Conservation (phyloP, 2,888 invertebrate genomes). For the Lycia hirtaria region DNA sequence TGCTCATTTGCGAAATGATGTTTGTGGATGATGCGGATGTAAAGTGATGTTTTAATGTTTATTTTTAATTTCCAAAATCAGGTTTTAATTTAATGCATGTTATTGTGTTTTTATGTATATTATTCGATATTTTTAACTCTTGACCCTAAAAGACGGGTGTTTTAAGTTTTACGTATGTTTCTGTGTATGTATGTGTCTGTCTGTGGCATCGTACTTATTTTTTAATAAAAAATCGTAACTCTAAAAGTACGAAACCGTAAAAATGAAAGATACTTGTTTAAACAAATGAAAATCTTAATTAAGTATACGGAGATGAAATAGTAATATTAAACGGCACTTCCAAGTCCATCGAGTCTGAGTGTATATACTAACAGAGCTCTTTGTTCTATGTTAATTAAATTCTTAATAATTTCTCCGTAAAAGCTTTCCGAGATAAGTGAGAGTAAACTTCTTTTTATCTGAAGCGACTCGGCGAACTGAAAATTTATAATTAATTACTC, state of each 20-base stretch:
- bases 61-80: too few relatives aligned
- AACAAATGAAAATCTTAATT: constrained; percentile 14
- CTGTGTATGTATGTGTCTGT: too few relatives aligned
- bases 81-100: too few relatives aligned
- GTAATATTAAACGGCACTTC: constrained; percentile 28
- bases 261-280: too few relatives aligned
- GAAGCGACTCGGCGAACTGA: constrained; percentile 62
- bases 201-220: too few relatives aligned
- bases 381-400: constrained; percentile 67
- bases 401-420: constrained; percentile 57
- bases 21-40: neutral
- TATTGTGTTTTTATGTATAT: too few relatives aligned
- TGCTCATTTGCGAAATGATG: neutral
- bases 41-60: neutral
- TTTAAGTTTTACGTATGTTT: too few relatives aligned
- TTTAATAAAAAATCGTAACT: too few relatives aligned
- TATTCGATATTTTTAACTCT: too few relatives aligned
- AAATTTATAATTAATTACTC: constrained; percentile 82
- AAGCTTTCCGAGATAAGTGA: constrained; percentile 39
- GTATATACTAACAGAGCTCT: constrained; percentile 41
- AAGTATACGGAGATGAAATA: constrained; percentile 25
- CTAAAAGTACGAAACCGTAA: neutral
- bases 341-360: constrained; percentile 21
- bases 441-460: constrained; percentile 58
- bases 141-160: too few relatives aligned